Base-by-base conservation (phyloP, 2,888 invertebrate species). In the Drosophila borborema region DNA sequence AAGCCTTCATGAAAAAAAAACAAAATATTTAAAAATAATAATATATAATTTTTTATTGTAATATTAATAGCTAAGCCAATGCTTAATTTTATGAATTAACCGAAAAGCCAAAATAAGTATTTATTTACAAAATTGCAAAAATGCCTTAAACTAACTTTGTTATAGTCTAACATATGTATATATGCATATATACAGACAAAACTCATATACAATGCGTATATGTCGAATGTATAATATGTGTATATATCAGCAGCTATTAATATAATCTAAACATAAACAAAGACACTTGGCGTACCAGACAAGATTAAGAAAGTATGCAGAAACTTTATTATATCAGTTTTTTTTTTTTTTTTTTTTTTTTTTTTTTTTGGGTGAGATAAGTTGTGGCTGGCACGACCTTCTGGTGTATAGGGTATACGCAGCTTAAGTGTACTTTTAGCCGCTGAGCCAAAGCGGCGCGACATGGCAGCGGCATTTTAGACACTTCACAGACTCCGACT, bases 381-480 rank as follows among this genome's bases (percentile, higher is more conserved):
- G 28, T 28, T 7, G 14, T 9, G 18, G 43, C 16, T 14, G 31
- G 43, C 14, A 34, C 5, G 12, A 20, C 43, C 16, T 18, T 28
- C 20, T 12, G 28, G 49, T 10, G 0, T 28, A 28, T 28, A 49
- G 48, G 40, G 49, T 49, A 40, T 40, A 8, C 40, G 20, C 40
- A 16, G 49, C 60, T 54, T 43, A 62, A 55, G 54, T 54, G 43
- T 20, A 43, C 62, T 54, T 34, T 54, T 49, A 49, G 48, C n/a
- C 18, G 28, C 7, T 34, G 20, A 45, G 56, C 34, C 23, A 53
- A 9, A 8, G 23, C 20, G 23, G 36, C 53, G 36, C 51, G 51
- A 36, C 51, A 36, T 18, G 40, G 12, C 28, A 28, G 28, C 23
- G 41, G 36, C 23, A 20, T 10, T 34, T 56, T 38, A 18, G 60